These are phyloP conservation scores for Dipodomys spectabilis DNA, from an alignment of 2,113 vertebrate genomes.

Conservation along the genomic window DNA sequence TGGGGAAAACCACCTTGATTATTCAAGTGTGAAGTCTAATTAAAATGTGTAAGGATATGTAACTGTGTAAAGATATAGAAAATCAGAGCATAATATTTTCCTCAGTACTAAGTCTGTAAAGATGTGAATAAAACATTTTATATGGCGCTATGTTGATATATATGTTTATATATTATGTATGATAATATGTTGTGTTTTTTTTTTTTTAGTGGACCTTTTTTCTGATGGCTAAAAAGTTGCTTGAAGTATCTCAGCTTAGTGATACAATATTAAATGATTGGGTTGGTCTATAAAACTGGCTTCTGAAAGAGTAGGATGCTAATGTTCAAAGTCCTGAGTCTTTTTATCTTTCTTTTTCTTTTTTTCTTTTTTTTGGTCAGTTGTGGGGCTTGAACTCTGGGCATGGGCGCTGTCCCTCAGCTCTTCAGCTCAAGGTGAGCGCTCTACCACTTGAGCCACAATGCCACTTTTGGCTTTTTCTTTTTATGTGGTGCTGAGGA, in stretches of 20 bases:
- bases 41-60: slow-evolving; percentile 47
- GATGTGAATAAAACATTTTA: slow-evolving; percentile 14
- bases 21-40: slow-evolving; percentile 44
- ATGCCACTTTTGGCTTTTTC: too few species aligned
- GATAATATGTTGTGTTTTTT: not conserved
- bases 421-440: too few species aligned
- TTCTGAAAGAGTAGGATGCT: slow-evolving; percentile 2
- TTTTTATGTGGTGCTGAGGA: too few species aligned
- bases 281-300: not conserved
- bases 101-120: slow-evolving; percentile 15
- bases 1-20: not conserved
- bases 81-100: not conserved
- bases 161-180: too few species aligned
- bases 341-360: not conserved
- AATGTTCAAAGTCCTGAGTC: not conserved
- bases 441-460: too few species aligned
- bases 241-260: not conserved
- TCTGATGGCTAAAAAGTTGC: slow-evolving; percentile 15
- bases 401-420: too few species aligned
- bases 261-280: not conserved
- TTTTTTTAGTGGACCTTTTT: not conserved
- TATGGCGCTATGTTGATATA: too few species aligned
- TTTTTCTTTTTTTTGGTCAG: too few species aligned
- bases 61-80: not conserved
- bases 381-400: too few species aligned